Evolutionary conservation across 2,888 invertebrate genomes (phyloP).

Genomic region (Tromatobia lineatoria): DNA sequence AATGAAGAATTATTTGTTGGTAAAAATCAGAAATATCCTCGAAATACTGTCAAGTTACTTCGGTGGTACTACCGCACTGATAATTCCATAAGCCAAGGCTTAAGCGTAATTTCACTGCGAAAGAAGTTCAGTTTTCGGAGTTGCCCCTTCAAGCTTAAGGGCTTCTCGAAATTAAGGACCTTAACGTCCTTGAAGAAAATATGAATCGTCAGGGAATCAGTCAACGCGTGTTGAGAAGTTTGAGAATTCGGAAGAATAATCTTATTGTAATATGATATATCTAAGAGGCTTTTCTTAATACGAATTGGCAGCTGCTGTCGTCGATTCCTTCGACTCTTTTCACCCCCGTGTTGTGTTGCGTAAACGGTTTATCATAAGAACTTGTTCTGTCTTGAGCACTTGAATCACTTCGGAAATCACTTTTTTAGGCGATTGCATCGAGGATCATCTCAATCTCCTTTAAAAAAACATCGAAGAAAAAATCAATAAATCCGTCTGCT

Average conservation of each 20-base stretch:
- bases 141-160: neutral
- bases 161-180: neutral
- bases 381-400: slow-evolving; percentile 14
- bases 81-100: too few species aligned
- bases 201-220: neutral
- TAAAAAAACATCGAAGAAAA: neutral
- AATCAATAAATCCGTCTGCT: neutral
- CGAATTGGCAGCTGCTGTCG: slow-evolving; percentile 28
- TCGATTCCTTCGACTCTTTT: neutral
- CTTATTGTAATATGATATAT: neutral
- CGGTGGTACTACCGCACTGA: too few species aligned
- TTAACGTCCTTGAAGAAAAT: neutral
- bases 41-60: neutral
- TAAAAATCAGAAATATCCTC: neutral
- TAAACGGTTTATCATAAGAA: slow-evolving; percentile 38
- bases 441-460: neutral
- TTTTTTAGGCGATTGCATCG: slow-evolving; percentile 13
- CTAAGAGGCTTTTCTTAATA: slow-evolving; percentile 9
- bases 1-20: neutral
- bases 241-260: neutral
- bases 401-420: slow-evolving; percentile 22
- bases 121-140: neutral
- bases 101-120: neutral
- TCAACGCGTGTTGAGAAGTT: neutral
- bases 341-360: slow-evolving; percentile 4